phyloP scores from a whole-genome alignment of 2,797 vertebrate genomes.

The Sparus aurata region DNA sequence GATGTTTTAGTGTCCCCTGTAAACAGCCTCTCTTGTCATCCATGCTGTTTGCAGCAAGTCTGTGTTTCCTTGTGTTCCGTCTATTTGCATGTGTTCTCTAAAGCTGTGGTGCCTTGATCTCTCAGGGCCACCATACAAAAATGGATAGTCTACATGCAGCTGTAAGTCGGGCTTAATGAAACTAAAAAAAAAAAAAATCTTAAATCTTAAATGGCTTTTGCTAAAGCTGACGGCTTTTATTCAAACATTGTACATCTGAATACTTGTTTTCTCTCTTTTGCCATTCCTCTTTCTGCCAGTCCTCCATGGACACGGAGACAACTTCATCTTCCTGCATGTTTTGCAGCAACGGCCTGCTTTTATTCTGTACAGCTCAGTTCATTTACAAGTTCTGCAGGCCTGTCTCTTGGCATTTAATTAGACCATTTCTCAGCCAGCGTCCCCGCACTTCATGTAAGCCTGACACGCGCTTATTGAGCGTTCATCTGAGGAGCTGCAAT shows the following conservation, averaged over 20 bases:
- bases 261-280: not conserved
- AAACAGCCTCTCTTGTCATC: not conserved
- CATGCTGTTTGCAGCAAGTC: not conserved
- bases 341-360: not conserved
- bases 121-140: not conserved
- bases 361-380: not conserved
- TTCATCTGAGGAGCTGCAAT: slow-evolving; percentile 1
- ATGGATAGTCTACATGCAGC: not conserved
- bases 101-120: not conserved
- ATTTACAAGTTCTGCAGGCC: slow-evolving; percentile 2
- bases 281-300: not conserved
- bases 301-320: not conserved
- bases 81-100: not conserved
- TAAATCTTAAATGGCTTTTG: not conserved
- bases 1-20: not conserved
- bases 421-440: slow-evolving; percentile 1
- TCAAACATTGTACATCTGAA: not conserved
- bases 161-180: not conserved
- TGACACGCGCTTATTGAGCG: slow-evolving; percentile 30
- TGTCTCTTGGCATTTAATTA: slow-evolving; percentile 34
- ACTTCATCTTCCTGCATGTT: not conserved
- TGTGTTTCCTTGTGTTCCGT: not conserved
- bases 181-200: too few species aligned
- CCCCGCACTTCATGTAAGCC: slow-evolving; percentile 22
- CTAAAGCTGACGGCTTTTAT: not conserved